These are phyloP conservation scores for Hemicentrotus pulcherrimus DNA, from an alignment of 35 echinoderm and acorn worm species.

Conservation along the genomic window DNA sequence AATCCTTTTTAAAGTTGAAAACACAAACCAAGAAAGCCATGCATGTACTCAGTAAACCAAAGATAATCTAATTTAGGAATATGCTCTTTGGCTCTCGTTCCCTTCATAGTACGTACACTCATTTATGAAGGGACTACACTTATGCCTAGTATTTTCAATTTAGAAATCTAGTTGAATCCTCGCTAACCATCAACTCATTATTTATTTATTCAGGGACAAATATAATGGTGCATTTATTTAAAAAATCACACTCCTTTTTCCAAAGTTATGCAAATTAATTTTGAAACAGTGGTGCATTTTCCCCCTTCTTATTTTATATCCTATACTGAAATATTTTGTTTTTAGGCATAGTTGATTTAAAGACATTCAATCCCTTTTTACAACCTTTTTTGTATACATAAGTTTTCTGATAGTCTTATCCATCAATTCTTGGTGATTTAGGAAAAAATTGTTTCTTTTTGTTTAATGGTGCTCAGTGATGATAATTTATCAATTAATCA, in stretches of 20 bases:
- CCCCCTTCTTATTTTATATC: background rate
- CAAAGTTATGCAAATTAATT: constrained; percentile 1
- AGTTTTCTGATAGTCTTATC: background rate
- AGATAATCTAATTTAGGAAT: background rate
- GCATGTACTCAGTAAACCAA: background rate
- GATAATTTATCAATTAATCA: background rate
- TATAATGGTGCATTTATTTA: background rate
- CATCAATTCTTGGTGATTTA: background rate
- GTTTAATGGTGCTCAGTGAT: background rate
- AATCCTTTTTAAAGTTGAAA: too few species aligned
- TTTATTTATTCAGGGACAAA: background rate
- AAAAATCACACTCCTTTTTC: background rate
- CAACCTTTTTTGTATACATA: background rate
- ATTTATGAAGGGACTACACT: background rate
- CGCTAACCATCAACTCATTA: background rate
- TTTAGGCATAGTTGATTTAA: background rate
- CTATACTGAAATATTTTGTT: constrained; percentile 10
- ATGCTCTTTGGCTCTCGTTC: background rate
- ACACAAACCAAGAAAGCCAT: too few species aligned
- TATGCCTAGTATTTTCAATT: background rate
- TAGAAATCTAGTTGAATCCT: too few species aligned
- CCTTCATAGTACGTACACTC: background rate
- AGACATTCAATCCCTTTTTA: background rate
- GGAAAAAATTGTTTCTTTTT: too few species aligned
- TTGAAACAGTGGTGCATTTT: background rate